Evolutionary conservation across 2,797 vertebrate genomes (phyloP), one percentile per base, ranked within the genome.

Genomic region (Melanotaenia boesemani): DNA sequence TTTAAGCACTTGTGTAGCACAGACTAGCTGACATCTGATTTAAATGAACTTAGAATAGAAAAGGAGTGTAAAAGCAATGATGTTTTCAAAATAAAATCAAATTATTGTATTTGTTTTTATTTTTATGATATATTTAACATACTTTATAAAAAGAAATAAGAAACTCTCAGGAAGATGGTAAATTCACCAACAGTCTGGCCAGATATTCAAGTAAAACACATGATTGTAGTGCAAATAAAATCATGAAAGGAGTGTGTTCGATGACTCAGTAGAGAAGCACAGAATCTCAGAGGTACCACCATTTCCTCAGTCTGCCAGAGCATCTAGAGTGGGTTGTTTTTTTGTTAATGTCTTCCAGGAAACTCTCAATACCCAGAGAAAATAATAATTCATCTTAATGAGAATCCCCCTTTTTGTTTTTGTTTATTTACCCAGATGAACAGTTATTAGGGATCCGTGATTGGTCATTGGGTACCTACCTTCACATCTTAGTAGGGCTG

Each of bases 1-100:
- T 71, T 41, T 74, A 69, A 69, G 78, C 75, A 68, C 72, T 78
- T 77, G 32, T 74, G 24, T 36, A 59, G 66, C 54, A 39, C 61
- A n/a, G 67, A 72, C 36, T 30, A 58, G 75, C 62, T 26, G 74
- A 63, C 52, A 55, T 50, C 76, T 63, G 32, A 34, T 34, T 34
- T 34, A 34, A 34, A 34, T 34, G 32, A 34, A 30, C 28, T 30
- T 5, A 30, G 28, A 30, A 65, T 18, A 24, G 10, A n/a, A 11
- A 4, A 36, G 36, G 5, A 46, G 44, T 7, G 6, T 20, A 18
- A 20, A 20, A 46, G 44, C 44, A 6, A 46, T 46, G 6, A 18
- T 8, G 16, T 46, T 13, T 44, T 46, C 1, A 20, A 46, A 46
- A 20, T 44, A 9, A 18, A 15, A 18, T 18, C 41, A 16, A 44